Evolutionary conservation across 2,888 invertebrate genomes (phyloP).

Genomic region (Bimastos eiseni): DNA sequence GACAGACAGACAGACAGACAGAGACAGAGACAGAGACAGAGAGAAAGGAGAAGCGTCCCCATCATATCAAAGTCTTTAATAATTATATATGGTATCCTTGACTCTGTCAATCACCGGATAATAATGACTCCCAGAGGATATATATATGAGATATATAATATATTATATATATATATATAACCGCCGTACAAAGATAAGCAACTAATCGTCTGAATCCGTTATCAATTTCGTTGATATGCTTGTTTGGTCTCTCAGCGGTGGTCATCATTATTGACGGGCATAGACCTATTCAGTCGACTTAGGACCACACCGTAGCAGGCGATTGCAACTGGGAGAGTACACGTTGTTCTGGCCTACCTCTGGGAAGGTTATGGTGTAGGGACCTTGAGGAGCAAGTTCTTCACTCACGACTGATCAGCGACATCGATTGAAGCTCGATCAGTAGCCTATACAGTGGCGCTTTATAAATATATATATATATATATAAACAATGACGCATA

Average conservation of each 20-base stretch:
- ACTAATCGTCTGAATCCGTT: neutral
- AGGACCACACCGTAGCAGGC: neutral
- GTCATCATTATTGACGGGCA: neutral
- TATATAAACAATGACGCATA: no score
- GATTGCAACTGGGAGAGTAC: no score
- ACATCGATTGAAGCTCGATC: no score
- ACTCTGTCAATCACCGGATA: neutral
- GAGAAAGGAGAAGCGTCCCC: neutral
- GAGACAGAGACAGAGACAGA: conserved; percentile 8
- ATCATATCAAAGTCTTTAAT: no score
- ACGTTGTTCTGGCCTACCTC: no score
- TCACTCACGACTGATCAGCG: no score
- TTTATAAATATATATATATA: no score
- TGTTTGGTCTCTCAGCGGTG: neutral
- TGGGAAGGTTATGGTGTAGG: no score
- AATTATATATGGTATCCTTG: neutral
- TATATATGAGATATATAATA: no score
- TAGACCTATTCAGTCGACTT: neutral
- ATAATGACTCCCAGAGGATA: neutral
- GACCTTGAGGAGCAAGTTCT: no score
- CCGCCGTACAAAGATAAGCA: neutral
- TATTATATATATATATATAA: no score
- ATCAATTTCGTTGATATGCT: neutral
- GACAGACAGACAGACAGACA: neutral
- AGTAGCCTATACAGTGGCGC: no score